Evolutionary conservation across 2,797 vertebrate genomes (phyloP).

Genomic region (Selene dorsalis): DNA sequence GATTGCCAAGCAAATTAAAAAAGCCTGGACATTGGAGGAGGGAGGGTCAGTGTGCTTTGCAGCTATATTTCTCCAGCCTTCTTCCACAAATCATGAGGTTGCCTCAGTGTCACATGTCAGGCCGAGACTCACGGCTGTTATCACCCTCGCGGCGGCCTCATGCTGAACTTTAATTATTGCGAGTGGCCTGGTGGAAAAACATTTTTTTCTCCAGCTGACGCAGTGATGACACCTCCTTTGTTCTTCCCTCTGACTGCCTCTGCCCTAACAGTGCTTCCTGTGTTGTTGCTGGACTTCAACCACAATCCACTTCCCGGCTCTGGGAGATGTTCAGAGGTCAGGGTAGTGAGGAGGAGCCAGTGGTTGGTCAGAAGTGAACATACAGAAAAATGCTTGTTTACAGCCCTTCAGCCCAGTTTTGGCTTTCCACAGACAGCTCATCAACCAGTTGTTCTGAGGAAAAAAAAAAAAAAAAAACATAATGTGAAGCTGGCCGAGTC

Average conservation of each 20-base stretch:
- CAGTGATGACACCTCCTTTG: conserved; percentile 47
- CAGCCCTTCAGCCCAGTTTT: conserved; percentile 23
- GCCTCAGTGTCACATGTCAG: conserved; percentile 39
- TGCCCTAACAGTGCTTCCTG: conserved; percentile 47
- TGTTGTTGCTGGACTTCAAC: conserved; percentile 62
- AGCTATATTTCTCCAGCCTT: conserved; percentile 42
- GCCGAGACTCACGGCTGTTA: conserved; percentile 25
- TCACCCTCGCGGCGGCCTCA: conserved; percentile 51
- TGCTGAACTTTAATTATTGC: conserved; percentile 75
- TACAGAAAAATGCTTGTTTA: conserved; percentile 25
- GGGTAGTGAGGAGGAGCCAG: conserved; percentile 21
- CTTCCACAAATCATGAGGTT: conserved; percentile 41
- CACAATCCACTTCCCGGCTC: conserved; percentile 59
- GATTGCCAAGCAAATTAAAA: conserved; percentile 33
- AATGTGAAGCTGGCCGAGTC: conserved; percentile 26
- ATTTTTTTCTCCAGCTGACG: conserved; percentile 50
- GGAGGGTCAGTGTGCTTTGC: conserved; percentile 20
- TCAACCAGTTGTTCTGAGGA: conserved; percentile 19
- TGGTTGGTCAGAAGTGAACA: conserved; percentile 30
- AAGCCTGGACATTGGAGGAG: conserved; percentile 13
- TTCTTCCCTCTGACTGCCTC: conserved; percentile 36
- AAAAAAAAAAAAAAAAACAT: background rate
- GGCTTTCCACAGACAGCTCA: conserved; percentile 37
- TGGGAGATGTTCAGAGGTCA: conserved; percentile 42
- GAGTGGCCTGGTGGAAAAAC: conserved; percentile 62